Conservation (phyloP, 1,140 invertebrate genomes). For the Calephelis nemesis region DNA sequence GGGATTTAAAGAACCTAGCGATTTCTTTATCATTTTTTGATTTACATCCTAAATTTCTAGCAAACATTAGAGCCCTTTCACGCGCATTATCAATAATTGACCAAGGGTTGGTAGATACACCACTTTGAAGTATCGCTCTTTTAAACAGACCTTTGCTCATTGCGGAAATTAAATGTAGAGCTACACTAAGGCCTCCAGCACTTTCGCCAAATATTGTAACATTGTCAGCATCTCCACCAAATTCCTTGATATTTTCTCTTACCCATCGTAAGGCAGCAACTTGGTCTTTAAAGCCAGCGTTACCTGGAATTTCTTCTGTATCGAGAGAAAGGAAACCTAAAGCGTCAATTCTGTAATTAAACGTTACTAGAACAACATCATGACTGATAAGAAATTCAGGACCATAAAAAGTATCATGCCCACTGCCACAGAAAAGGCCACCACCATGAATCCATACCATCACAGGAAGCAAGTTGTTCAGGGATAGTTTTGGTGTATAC, state of each 20-base stretch:
- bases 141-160: conserved; percentile 61
- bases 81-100: conserved; percentile 27
- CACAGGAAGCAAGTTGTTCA: conserved; percentile 56
- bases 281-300: conserved; percentile 84
- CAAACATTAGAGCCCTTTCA: conserved; percentile 40
- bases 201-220: conserved; percentile 82
- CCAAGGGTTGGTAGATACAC: conserved; percentile 33
- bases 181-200: conserved; percentile 76
- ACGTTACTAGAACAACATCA: conserved; percentile 81
- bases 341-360: conserved; percentile 43
- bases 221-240: conserved; percentile 83
- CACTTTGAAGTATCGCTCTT: conserved; percentile 46
- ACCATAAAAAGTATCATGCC: conserved; percentile 75
- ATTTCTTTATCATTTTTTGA: conserved; percentile 37
- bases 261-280: conserved; percentile 82
- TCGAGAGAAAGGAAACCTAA: conserved; percentile 67
- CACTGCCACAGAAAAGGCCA: conserved; percentile 80
- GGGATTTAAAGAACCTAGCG: conserved; percentile 38
- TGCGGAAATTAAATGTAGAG: conserved; percentile 66
- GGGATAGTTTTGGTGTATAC: conserved; percentile 71
- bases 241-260: conserved; percentile 82
- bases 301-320: conserved; percentile 82
- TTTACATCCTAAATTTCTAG: conserved; percentile 39
- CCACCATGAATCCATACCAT: conserved; percentile 77
- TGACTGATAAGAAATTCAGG: conserved; percentile 82